Conservation (phyloP, 2,888 invertebrate genomes). For the Oscheius onirici region DNA sequence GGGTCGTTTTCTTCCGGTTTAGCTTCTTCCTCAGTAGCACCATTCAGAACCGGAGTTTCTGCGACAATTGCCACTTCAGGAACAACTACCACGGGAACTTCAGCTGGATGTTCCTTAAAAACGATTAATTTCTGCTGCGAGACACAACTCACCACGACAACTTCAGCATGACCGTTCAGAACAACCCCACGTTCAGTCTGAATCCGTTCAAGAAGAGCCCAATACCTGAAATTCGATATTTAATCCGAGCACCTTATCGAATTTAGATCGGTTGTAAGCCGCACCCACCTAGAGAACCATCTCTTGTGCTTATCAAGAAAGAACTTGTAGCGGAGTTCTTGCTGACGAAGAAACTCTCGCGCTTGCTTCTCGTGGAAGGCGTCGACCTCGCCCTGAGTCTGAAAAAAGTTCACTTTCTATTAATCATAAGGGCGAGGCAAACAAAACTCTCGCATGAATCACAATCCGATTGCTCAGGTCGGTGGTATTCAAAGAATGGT, state of each 20-base stretch:
- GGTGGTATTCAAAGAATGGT: slow-evolving; percentile 11
- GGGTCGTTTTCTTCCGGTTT: background rate
- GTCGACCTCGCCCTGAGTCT: slow-evolving; percentile 35
- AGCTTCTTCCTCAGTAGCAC: background rate
- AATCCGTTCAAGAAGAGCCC: slow-evolving; percentile 16
- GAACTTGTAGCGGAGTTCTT: slow-evolving; percentile 57
- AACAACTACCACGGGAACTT: slow-evolving; percentile 2
- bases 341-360: slow-evolving; percentile 44
- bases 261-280: background rate
- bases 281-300: slow-evolving; percentile 49
- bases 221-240: slow-evolving; percentile 5
- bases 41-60: background rate
- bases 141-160: background rate
- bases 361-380: slow-evolving; percentile 46
- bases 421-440: slow-evolving; percentile 12
- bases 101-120: background rate
- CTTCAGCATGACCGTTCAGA: slow-evolving; percentile 5
- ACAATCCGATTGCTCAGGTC: background rate
- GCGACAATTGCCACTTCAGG: background rate
- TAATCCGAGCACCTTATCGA: no score
- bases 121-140: no score
- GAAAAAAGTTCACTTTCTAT: slow-evolving; percentile 14
- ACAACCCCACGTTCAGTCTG: background rate
- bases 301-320: slow-evolving; percentile 51
- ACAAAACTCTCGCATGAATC: no score